Evolutionary conservation across 2,888 invertebrate genomes (phyloP), one percentile per base, ranked within the genome.

Genomic region (Bellardia bayeri): DNA sequence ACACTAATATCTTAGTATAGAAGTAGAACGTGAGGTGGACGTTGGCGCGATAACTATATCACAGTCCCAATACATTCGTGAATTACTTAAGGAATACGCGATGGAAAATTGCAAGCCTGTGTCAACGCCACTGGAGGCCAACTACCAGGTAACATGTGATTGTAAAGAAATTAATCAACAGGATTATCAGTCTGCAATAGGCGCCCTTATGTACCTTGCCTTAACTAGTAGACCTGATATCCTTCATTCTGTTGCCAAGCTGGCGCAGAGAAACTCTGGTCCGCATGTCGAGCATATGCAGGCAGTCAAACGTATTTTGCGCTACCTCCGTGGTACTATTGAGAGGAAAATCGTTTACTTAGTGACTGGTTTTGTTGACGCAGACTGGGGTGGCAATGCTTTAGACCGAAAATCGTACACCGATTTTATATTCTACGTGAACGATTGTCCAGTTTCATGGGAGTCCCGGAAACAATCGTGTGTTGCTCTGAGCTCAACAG

Each of bases 141-240:
- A 66, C 11, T 82, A 54, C 23, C 69, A 78, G 30, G 71, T 23
- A 42, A 69, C n/a, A n/a, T n/a, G 42, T 42, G 6, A 9, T 7
- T 88, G 88, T 74, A 45, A 33, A 56, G 42, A 58, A 66, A 51
- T 80, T 11, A 42, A 82, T 42, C 54, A 56, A 37, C 69, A 42
- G 23, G 42, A 84, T 9, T 88, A 87, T 40, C 88, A 89, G 7
- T 7, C 40, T 58, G 23, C 88, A 30, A 78, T 88, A 40, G 87
- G 88, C 9, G 72, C 86, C 0, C 49, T 88, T 9, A 88, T 85
- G 84, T 82, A 87, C 69, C 42, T 88, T 37, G 76, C 75, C 3
- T 75, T 86, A 23, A 85, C 82, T 6, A 86, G 87, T n/a, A 78
- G 87, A 37, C 86, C 88, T 2, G 86, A 88, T 37, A 87, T 88